Percentiles rank a stretch among this genome's conserved stretches.
Evolutionary conservation across 2,888 invertebrate species (phyloP).

Genomic region (Serripes groenlandicus): DNA sequence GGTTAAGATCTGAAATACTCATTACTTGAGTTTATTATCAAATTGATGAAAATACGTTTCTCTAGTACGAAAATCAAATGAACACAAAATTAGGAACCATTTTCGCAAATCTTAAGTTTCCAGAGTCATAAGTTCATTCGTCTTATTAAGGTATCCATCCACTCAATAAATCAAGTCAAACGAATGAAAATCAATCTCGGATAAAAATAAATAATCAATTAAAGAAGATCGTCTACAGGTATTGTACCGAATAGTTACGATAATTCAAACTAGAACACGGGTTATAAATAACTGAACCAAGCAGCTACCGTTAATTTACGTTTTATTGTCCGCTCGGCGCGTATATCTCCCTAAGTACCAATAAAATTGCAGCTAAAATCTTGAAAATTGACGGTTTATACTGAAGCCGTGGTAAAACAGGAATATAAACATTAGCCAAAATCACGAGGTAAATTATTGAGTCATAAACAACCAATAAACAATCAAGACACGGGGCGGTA

Average conservation of each 20-base stretch:
- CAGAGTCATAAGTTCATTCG: no score
- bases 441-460: slow-evolving; percentile 56
- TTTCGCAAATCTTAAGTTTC: no score
- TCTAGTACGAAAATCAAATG: no score
- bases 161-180: no score
- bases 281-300: slow-evolving; percentile 34
- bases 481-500: slow-evolving; percentile 19
- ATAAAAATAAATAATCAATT: not conserved
- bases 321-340: slow-evolving; percentile 21
- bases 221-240: not conserved
- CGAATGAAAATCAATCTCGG: no score
- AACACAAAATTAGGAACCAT: no score
- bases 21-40: no score
- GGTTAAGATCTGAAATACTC: no score
- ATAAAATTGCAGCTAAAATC: slow-evolving; percentile 51
- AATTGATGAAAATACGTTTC: no score
- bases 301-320: slow-evolving; percentile 18
- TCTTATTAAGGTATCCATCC: no score
- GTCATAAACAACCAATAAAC: slow-evolving; percentile 61
- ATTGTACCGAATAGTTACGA: not conserved
- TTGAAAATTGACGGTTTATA: slow-evolving; percentile 61
- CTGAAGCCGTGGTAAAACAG: slow-evolving; percentile 43
- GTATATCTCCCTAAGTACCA: slow-evolving; percentile 44
- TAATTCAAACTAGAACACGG: not conserved
- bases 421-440: slow-evolving; percentile 62